Base-by-base conservation (phyloP, 2,888 invertebrate species). In the Malachius bipustulatus region DNA sequence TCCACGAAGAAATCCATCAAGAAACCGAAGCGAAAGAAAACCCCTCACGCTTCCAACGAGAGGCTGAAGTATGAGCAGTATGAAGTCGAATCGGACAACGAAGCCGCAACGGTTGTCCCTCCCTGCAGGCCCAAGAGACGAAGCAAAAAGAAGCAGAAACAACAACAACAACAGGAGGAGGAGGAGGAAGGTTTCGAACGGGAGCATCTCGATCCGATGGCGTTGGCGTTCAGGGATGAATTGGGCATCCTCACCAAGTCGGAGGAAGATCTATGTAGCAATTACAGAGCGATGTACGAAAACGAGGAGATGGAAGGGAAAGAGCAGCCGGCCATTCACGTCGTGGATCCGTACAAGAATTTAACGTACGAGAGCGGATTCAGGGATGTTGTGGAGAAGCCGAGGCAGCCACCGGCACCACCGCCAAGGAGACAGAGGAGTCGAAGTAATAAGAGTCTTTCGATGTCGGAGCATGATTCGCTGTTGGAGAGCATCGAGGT, bases 71-170 rank as follows among this genome's bases (percentile, higher is more conserved):
- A 15, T 12, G 19, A 10, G 31, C 32, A 42, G 4, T 52, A 49
- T 34, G 57, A 54, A 30, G 54, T 50, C 15, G 57, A 57, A 44
- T 56, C 57, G 8, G 48, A 49, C 16, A 49, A 47, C 12, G 55
- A 55, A 14, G 52, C 56, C 38, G 44, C 49, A 6, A 49, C 48
- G 11, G 40, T 46, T 24, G 34, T 42, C 32, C 51, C 51, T 12
- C 73, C 73, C 4, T 65, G 70, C 9, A 61, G 73, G 43, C 73
- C 73, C 12, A 71, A 67, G 35, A 60, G 73, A 45, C 66, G 66
- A 24, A 72, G 70, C 47, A 66, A 69, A 39, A 51, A 50, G 32
- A 42, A 31, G 14, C 52, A 44, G 33, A 43, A 47, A 27, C 44
- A 45, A 10, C 35, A 40, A 11, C 28, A 24, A 6, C 30, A 44